A percentile compares a stretch with the other conserved stretches of the same genome.
Conservation (phyloP, 2,797 vertebrate genomes). For the Simalia tracyae region DNA sequence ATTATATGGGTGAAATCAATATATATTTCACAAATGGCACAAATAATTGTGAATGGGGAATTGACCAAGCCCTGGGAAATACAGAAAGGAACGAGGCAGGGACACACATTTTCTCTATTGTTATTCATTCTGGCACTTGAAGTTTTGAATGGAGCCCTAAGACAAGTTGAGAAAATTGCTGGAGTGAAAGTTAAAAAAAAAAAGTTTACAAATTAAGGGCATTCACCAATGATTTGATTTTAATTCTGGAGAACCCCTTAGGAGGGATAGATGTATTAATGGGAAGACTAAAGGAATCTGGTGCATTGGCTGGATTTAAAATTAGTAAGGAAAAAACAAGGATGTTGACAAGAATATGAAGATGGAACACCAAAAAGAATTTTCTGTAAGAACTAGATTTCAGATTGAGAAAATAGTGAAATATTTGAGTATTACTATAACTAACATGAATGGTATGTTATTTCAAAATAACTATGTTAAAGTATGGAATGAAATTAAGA, state of each 20-base stretch:
- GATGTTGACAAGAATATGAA: neutral
- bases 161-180: neutral
- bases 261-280: neutral
- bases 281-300: neutral
- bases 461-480: neutral
- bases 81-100: neutral
- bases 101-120: neutral
- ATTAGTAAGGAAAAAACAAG: neutral
- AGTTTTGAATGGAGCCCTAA: neutral
- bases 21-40: neutral
- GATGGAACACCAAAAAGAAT: neutral
- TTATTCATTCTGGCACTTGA: neutral
- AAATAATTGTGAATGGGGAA: neutral
- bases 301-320: neutral
- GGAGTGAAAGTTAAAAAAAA: neutral
- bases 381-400: neutral
- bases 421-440: neutral
- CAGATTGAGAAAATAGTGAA: no score
- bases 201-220: neutral
- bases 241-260: neutral
- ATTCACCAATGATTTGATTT: neutral
- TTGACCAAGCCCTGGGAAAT: neutral
- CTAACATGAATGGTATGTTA: neutral
- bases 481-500: neutral
- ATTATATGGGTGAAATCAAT: neutral